These are phyloP conservation scores for Apogon hyalosoma DNA, from an alignment of 2,797 vertebrate genomes.

Conservation along the genomic window DNA sequence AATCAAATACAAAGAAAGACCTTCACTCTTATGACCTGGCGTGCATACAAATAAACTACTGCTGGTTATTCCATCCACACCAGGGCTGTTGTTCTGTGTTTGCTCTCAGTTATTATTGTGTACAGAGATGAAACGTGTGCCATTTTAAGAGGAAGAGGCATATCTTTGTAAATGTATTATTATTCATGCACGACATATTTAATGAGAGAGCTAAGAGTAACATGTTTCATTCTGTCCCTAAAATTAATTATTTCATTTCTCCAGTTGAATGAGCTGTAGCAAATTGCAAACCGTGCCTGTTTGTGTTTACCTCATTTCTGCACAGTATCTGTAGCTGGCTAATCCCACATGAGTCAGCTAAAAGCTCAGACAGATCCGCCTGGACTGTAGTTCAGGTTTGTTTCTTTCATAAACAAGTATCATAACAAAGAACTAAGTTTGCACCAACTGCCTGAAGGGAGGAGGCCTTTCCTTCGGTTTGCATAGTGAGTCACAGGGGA, in stretches of 20 bases:
- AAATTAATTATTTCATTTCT: conserved; percentile 54
- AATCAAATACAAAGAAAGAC: neutral
- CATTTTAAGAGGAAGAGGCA: neutral
- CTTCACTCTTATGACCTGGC: neutral
- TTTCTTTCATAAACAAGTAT: conserved; percentile 29
- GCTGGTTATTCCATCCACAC: conserved; percentile 20
- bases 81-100: conserved; percentile 38
- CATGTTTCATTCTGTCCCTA: conserved; percentile 22
- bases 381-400: conserved; percentile 8
- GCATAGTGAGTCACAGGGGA: conserved; percentile 23
- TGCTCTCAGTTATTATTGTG: conserved; percentile 26
- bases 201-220: conserved; percentile 14
- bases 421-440: conserved; percentile 22
- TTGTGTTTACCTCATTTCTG: conserved; percentile 50
- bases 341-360: conserved; percentile 53
- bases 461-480: conserved; percentile 11
- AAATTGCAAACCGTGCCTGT: conserved; percentile 54
- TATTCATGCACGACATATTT: conserved; percentile 41
- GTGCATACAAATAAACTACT: conserved; percentile 40
- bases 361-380: conserved; percentile 33
- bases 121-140: conserved; percentile 26
- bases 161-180: conserved; percentile 14
- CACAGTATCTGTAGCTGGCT: conserved; percentile 16
- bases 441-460: conserved; percentile 6
- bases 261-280: conserved; percentile 55